Conservation (phyloP, 2,797 vertebrate genomes). For the Synaphobranchus kaupii region DNA sequence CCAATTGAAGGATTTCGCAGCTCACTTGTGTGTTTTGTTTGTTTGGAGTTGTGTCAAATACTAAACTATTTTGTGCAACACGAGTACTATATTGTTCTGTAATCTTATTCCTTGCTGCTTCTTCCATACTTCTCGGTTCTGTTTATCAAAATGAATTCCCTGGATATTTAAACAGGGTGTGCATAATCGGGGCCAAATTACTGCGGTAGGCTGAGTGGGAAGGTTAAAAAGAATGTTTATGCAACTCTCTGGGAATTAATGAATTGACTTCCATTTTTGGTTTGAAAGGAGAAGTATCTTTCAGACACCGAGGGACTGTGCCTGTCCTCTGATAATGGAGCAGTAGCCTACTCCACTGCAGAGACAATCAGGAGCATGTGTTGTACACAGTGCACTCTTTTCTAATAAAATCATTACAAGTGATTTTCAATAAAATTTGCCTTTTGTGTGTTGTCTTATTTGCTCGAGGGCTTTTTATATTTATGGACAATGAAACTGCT, state of each 20-base stretch:
- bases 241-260: background rate
- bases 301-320: slow-evolving; percentile 10
- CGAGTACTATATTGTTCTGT: background rate
- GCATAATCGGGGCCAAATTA: slow-evolving; percentile 27
- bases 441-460: background rate
- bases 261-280: background rate
- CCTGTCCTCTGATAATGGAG: slow-evolving; percentile 21
- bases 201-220: background rate
- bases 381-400: slow-evolving; percentile 32
- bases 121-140: background rate
- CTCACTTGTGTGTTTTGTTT: slow-evolving; percentile 4
- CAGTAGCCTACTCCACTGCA: background rate
- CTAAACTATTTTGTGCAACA: background rate
- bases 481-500: background rate
- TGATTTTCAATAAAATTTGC: background rate
- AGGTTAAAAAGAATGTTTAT: background rate
- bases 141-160: background rate
- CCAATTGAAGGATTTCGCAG: background rate
- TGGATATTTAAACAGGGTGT: background rate
- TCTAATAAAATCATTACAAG: slow-evolving; percentile 34
- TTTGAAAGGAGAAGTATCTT: slow-evolving; percentile 26
- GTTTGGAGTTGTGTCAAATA: background rate
- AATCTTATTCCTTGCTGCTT: background rate
- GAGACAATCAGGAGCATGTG: slow-evolving; percentile 30
- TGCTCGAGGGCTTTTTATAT: background rate